These are phyloP conservation scores for Plagiodera versicolora DNA, from an alignment of 2,888 invertebrate genomes.

Conservation along the genomic window DNA sequence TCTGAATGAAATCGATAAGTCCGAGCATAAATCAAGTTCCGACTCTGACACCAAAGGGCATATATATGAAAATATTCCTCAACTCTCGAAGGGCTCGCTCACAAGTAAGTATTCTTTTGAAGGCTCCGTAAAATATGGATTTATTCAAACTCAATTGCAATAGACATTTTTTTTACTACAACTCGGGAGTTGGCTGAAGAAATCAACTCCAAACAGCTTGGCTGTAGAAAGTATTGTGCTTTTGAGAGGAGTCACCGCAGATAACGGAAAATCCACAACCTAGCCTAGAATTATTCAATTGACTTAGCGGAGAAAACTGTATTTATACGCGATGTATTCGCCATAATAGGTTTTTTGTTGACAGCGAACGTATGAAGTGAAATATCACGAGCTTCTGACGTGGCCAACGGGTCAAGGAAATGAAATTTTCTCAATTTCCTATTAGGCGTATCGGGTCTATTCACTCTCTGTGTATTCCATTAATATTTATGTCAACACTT, in stretches of 20 bases:
- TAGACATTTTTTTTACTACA: not conserved
- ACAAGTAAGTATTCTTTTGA: conserved; percentile 26
- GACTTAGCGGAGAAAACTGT: too few relatives aligned
- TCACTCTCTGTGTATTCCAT: conserved; percentile 15
- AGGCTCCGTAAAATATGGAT: not conserved
- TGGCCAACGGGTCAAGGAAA: conserved; percentile 45
- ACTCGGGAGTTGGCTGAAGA: not conserved
- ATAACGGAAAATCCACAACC: too few relatives aligned
- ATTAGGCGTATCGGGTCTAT: conserved; percentile 39
- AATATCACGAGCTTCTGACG: conserved; percentile 33
- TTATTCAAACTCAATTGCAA: not conserved
- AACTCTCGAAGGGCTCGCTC: conserved; percentile 21
- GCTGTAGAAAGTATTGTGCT: not conserved
- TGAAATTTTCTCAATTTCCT: conserved; percentile 55
- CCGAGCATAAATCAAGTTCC: conserved; percentile 70
- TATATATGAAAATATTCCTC: conserved; percentile 39
- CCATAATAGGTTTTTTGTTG: too few relatives aligned
- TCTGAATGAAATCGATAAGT: conserved; percentile 78
- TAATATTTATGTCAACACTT: conserved; percentile 12
- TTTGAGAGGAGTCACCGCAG: not conserved
- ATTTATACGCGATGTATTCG: too few relatives aligned
- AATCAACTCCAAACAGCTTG: not conserved
- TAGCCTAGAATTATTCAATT: too few relatives aligned
- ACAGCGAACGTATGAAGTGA: not conserved
- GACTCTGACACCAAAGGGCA: conserved; percentile 57